Evolutionary conservation across 1,140 invertebrate genomes (phyloP).

Genomic region (Hylaeus anthracinus): DNA sequence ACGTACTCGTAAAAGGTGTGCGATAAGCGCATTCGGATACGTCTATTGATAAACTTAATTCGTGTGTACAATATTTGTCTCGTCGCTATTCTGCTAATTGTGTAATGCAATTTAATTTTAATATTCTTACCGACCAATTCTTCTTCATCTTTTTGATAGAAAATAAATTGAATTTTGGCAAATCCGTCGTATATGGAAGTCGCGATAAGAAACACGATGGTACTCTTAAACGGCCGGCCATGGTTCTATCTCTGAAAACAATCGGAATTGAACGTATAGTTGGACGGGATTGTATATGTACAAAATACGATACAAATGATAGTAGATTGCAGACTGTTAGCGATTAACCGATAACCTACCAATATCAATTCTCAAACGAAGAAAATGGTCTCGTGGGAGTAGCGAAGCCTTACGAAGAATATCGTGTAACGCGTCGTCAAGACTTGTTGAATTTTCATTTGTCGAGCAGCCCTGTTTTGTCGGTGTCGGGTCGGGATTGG

Average conservation of each 20-base stretch:
- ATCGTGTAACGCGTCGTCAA: not conserved
- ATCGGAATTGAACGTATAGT: not conserved
- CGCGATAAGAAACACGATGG: not conserved
- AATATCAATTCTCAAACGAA: not conserved
- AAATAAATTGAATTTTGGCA: conserved; percentile 4
- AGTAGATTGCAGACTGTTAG: not conserved
- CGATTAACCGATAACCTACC: not conserved
- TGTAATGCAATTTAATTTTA: not conserved
- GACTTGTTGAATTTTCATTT: conserved; percentile 27
- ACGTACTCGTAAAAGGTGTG: not conserved
- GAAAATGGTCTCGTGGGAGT: not conserved
- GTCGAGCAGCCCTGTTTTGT: conserved; percentile 37
- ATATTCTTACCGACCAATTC: conserved; percentile 35
- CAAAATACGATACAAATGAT: not conserved
- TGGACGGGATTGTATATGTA: not conserved
- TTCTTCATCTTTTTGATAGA: not conserved
- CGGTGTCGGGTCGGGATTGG: not conserved
- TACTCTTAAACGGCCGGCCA: conserved; percentile 15
- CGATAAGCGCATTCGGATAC: not conserved
- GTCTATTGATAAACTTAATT: not conserved
- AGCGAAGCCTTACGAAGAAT: too few species aligned
- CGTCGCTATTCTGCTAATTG: too few species aligned
- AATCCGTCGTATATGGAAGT: not conserved
- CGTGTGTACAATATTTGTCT: too few species aligned
- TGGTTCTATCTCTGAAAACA: conserved; percentile 24